A percentile compares a stretch with the other conserved stretches of the same genome.
phyloP scores from a whole-genome alignment of 2,888 invertebrate genomes.

The Philhelius pedissequus region DNA sequence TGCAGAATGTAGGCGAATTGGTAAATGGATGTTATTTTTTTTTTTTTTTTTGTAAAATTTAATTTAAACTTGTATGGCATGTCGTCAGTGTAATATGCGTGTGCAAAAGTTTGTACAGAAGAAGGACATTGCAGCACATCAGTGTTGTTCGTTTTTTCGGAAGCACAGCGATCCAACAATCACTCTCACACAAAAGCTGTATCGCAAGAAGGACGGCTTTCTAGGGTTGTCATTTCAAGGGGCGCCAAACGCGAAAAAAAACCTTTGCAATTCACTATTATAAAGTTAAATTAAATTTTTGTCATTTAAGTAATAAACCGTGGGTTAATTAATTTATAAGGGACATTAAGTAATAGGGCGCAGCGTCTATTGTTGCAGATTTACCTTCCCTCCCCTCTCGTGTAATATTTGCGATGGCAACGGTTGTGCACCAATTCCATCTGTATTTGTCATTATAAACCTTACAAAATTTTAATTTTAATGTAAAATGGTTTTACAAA shows the following conservation, averaged over 20 bases:
- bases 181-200: neutral
- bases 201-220: accelerated
- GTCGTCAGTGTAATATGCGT: neutral
- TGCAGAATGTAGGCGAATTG: conserved; percentile 20
- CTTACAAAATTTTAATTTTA: no score
- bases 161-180: neutral
- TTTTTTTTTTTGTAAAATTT: conserved; percentile 50
- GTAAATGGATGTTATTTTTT: conserved; percentile 55
- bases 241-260: neutral
- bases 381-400: no score
- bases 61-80: conserved; percentile 44
- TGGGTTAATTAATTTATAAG: no score
- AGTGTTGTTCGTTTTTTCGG: neutral
- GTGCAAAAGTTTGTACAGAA: neutral
- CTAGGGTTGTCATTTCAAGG: neutral
- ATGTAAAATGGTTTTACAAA: no score
- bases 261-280: no score
- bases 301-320: no score
- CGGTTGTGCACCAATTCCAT: no score
- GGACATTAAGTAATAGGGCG: no score
- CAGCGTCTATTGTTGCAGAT: no score
- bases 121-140: conserved; percentile 15
- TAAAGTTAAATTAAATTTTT: no score
- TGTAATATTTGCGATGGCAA: no score
- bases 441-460: no score